These are phyloP conservation scores for Miltochrista miniata DNA, from an alignment of 2,888 invertebrate species.

Conservation along the genomic window DNA sequence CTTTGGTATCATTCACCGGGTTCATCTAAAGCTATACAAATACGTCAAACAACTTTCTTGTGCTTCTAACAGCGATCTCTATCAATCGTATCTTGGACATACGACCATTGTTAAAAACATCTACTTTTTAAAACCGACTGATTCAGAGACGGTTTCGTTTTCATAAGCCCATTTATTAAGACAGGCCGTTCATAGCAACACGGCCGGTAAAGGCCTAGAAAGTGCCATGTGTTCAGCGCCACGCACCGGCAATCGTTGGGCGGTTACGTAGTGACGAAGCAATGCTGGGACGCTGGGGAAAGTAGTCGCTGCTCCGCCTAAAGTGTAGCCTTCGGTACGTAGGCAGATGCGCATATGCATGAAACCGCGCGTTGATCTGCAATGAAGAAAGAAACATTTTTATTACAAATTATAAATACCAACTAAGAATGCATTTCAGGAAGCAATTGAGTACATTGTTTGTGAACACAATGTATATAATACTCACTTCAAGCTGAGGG, in stretches of 20 bases:
- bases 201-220: conserved; percentile 94
- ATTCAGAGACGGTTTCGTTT: conserved; percentile 18
- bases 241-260: conserved; percentile 95
- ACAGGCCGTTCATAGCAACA: conserved; percentile 84
- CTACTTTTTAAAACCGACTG: conserved; percentile 31
- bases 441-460: too few species aligned
- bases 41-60: conserved; percentile 53
- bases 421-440: too few species aligned
- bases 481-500: conserved; percentile 96
- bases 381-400: conserved; percentile 39
- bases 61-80: conserved; percentile 49
- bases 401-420: too few species aligned
- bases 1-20: conserved; percentile 79
- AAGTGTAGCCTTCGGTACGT: conserved; percentile 91
- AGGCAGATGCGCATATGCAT: conserved; percentile 98
- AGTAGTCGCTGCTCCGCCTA: conserved; percentile 96
- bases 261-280: conserved; percentile 94
- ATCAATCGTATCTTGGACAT: conserved; percentile 40
- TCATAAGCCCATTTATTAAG: conserved; percentile 28
- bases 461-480: neutral
- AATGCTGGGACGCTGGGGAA: conserved; percentile 97
- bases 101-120: conserved; percentile 42
- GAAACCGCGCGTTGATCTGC: conserved; percentile 96
- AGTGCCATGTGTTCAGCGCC: conserved; percentile 98
- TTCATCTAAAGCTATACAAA: conserved; percentile 60